Conservation (phyloP, 2,113 vertebrate genomes). For the Sinosuthora webbiana region DNA sequence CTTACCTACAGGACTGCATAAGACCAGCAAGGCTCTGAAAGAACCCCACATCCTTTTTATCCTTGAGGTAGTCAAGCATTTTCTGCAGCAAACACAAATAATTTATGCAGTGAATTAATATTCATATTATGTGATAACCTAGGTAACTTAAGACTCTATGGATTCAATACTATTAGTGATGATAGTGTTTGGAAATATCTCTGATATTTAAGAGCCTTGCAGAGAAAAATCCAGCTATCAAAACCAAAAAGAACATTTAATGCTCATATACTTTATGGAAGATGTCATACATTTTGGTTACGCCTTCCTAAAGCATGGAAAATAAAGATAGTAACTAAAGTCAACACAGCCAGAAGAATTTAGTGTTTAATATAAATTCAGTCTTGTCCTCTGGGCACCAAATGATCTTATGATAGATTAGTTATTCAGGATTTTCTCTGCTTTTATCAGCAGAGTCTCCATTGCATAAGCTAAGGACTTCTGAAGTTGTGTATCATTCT, state of each 20-base stretch:
- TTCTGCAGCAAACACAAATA: constrained; percentile 79
- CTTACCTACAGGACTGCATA: constrained; percentile 97
- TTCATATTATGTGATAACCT: neutral
- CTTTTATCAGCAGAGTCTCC: neutral
- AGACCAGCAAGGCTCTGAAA: constrained; percentile 95
- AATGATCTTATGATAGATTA: neutral
- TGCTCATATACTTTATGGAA: neutral
- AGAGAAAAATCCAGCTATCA: neutral
- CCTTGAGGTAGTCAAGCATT: constrained; percentile 97
- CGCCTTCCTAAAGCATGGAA: neutral
- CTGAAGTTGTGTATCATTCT: neutral
- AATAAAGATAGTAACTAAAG: neutral
- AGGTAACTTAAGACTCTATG: neutral
- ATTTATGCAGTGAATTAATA: neutral
- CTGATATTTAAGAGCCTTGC: neutral
- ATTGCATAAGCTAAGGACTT: neutral
- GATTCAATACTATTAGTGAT: neutral
- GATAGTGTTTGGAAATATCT: neutral
- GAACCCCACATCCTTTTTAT: constrained; percentile 96
- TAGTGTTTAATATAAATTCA: neutral
- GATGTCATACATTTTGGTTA: neutral
- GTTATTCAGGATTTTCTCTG: neutral
- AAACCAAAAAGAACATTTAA: neutral
- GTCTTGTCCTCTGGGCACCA: neutral
- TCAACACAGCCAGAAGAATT: neutral